Evolutionary conservation across 2,797 vertebrate species (phyloP), one percentile per base, ranked within the genome.

Genomic region (Pachyuromys duprasi): DNA sequence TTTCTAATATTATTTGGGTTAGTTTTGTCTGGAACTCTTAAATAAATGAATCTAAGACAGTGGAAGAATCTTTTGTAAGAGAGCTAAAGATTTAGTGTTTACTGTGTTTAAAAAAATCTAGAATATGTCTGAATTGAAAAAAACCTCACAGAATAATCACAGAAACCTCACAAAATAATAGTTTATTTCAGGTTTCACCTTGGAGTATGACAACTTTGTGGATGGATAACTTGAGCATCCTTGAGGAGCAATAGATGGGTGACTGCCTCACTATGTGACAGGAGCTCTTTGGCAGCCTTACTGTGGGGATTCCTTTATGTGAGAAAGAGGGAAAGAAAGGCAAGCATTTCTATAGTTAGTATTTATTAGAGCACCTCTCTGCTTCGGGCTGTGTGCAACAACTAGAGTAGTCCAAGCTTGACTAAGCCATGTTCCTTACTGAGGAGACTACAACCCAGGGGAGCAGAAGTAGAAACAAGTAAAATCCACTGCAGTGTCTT

Each of bases 31-130:
- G 36, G 65, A 60, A 97, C 3, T 6, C 65, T 0, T 5, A 82
- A 82, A 80, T 97, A 14, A 92, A 96, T 96, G 36, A 39, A 92
- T 96, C n/a, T 88, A 95, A 97, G 70, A 90, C 96, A 91, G 89
- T 8, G 69, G 70, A 93, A 15, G 60, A 72, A 5, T n/a, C 55
- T 57, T 28, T 97, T 87, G 45, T 93, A 70, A 95, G 31, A 7
- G 78, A 91, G 31, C 95, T 89, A 96, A 98, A 67, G 49, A 74
- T 33, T 93, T 95, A 94, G 2, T 82, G 93, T 95, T 96, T 94
- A 95, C 4, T 53, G 67, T 67, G 67, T 80, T 22, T 78, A 90
- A 72, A 55, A 55, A 90, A 93, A 97, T 57, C 74, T 93, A 22
- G 90, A 94, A 45, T 91, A 22, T 83, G 82, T 94, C 49, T 49